Percentiles rank a stretch among this genome's conserved stretches.
Evolutionary conservation across 1,140 invertebrate genomes (phyloP).

Genomic region (Anastrepha obliqua): DNA sequence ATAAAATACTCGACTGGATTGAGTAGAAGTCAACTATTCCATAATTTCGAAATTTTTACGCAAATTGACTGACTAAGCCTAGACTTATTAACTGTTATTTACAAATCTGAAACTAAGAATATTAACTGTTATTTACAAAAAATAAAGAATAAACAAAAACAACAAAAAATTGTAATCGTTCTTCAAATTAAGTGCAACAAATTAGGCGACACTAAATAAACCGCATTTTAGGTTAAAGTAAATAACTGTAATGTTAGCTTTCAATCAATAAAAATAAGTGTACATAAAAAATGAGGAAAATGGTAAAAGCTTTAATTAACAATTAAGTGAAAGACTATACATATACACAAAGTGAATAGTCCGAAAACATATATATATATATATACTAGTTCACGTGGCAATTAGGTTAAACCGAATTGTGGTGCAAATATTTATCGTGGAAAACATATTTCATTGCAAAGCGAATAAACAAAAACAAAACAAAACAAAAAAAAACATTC

Average conservation of each 20-base stretch:
- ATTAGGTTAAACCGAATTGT: too few relatives aligned
- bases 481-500: too few relatives aligned
- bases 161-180: background rate
- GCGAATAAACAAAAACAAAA: too few relatives aligned
- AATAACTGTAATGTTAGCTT: slow-evolving; percentile 26
- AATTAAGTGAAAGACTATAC: slow-evolving; percentile 26
- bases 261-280: slow-evolving; percentile 24
- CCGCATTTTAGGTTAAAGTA: background rate
- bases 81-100: background rate
- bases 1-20: background rate
- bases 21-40: background rate
- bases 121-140: background rate
- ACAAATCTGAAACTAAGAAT: background rate
- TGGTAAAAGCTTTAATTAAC: slow-evolving; percentile 53
- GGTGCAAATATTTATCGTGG: too few relatives aligned
- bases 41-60: background rate
- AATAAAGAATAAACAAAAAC: background rate
- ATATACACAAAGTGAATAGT: background rate
- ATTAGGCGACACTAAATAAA: background rate
- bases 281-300: slow-evolving; percentile 49
- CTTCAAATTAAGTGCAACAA: background rate
- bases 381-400: too few relatives aligned
- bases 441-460: too few relatives aligned
- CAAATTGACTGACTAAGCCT: slow-evolving; percentile 24
- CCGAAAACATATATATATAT: too few relatives aligned